Base-by-base conservation (phyloP, 2,113 vertebrate species). In the Carassius gibelio region DNA sequence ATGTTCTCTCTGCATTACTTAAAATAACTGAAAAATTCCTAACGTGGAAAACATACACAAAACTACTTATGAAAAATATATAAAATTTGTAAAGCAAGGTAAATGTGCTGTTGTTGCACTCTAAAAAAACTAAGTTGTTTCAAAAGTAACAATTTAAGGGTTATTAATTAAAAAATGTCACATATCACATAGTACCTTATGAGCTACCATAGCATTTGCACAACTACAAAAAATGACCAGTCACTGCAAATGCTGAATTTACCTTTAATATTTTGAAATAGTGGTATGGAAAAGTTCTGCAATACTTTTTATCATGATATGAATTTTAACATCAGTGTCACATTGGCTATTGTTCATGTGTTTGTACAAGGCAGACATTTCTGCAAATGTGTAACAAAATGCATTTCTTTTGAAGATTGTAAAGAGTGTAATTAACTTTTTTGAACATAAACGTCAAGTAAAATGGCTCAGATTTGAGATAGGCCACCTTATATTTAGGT, bases 401-500 rank as follows among this genome's bases (percentile, higher is more conserved):
- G 38, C 38, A 71, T 59, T 59, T 59, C 62, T 30, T 30, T 66
- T 1, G 26, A 36, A 9, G 10, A 72, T 38, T 21, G 38, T 45
- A 45, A 74, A 74, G 21, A 21, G 8, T 21, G 10, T 13, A 23
- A 8, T 74, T 38, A 48, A 45, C 42, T 5, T n/a, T 74, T 74
- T 48, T 48, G 72, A 26, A 50, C 19, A 50, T 13, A n/a, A 75
- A 75, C n/a, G 4, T 75, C 72, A 75, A 75, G n/a, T 6, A 23
- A 48, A 45, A 48, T 75, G 74, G 48, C 71, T 74, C 71, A 74
- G 48, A 52, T 52, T 75, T 50, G 23, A 52, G 74, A 75, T 9
- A 4, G n/a, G 1, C 69, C 11, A 1, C 66, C 30, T 69, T 7
- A 74, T 42, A 74, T 75, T 75, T 75, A 8, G 5, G 36, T 38